Evolutionary conservation across 1,140 invertebrate species (phyloP).

Genomic region (Mamestra configurata): DNA sequence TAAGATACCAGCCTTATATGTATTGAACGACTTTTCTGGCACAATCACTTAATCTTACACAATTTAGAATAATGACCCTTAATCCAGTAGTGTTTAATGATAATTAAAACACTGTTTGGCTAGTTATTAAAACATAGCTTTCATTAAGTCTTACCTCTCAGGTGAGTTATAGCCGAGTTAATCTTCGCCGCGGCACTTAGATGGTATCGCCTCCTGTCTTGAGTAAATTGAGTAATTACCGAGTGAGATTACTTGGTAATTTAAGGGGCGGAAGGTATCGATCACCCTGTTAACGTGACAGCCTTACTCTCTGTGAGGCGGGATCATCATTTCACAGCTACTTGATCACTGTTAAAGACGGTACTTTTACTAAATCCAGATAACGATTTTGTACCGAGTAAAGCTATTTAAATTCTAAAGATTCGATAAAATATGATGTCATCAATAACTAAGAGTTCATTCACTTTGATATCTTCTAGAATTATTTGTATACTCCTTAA

Average conservation of each 20-base stretch:
- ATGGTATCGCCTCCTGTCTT: constrained; percentile 69
- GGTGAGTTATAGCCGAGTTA: constrained; percentile 52
- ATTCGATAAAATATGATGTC: not conserved
- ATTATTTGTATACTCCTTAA: not conserved
- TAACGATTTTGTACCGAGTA: not conserved
- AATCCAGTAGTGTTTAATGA: constrained; percentile 7
- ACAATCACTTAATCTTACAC: not conserved
- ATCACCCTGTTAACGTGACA: constrained; percentile 61
- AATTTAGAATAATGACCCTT: constrained; percentile 4
- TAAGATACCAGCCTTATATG: too few relatives aligned
- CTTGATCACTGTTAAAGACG: constrained; percentile 1
- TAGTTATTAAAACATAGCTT: constrained; percentile 49
- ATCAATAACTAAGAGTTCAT: not conserved
- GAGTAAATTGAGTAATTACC: constrained; percentile 82
- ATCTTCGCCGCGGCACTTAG: constrained; percentile 67
- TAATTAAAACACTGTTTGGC: constrained; percentile 36
- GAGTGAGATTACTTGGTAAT: constrained; percentile 74
- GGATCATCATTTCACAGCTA: constrained; percentile 19
- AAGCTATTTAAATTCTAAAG: not conserved
- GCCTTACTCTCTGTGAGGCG: constrained; percentile 31
- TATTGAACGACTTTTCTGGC: too few relatives aligned
- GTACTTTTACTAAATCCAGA: not conserved
- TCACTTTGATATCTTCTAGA: constrained; percentile 3
- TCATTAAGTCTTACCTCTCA: constrained; percentile 57
- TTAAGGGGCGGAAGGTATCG: constrained; percentile 72